Base-by-base conservation (phyloP, 1,140 invertebrate genomes). In the Macrobrachium rosenbergii region DNA sequence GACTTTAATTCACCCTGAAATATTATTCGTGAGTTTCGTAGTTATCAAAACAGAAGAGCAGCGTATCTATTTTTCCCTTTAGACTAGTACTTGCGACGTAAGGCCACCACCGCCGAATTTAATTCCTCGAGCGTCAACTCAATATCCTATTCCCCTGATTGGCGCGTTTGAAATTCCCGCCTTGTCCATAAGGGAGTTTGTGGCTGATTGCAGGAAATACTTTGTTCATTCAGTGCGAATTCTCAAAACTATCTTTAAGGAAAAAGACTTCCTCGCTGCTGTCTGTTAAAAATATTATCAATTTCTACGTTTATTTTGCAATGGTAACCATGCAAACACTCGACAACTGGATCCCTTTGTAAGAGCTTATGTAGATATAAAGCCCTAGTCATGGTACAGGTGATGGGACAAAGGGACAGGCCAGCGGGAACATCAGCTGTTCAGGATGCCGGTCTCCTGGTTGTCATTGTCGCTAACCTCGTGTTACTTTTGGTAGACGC, bases 131-230 rank as follows among this genome's bases (percentile, higher is more conserved):
- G 64, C 37, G 86, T 82, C 72, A 88, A 82, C 79, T 69, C 43
- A 19, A 17, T 45, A 6, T 17, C 23, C 72, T 64, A 12, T 45
- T 28, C n/a, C 37, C 73, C 86, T 82, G 79, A 88, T 88, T 88
- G 86, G 86, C 75, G 69, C 62, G 86, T 88, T 88, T 88, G 80
- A 88, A 88, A 88, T 82, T 82, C 86, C 86, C 86, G 86, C 86
- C n/a, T 75, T 60, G 52, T 77, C 78, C 86, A 73, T 81, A 78
- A 86, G 64, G 17, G 75, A 78, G 84, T 87, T 72, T 81, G 78
- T 87, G 64, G 52, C 78, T 80, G 84, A 87, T 72, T 80, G 77
- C 78, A 81, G 84, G 84, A 87, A 87, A 81, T 87, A 80, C 77
- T 87, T 87, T 75, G 64, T 81, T 87, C 84, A 87, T 75, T 75